A percentile compares a stretch with the other conserved stretches of the same genome.
These are phyloP conservation scores for Drosophila novamexicana DNA, from an alignment of 1,140 invertebrate species.

Conservation along the genomic window DNA sequence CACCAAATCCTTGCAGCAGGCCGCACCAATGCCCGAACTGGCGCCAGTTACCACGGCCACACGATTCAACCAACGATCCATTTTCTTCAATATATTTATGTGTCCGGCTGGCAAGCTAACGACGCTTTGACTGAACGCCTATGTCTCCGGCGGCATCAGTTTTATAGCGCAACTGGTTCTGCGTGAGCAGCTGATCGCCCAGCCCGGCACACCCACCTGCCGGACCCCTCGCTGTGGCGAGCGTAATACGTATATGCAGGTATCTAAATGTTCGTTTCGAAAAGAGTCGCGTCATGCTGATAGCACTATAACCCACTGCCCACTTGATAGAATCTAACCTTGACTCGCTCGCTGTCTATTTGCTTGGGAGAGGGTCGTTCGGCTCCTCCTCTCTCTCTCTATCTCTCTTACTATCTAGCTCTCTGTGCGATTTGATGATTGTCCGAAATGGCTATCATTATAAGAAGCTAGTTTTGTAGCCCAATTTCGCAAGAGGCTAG, in stretches of 20 bases:
- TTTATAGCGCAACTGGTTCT: constrained; percentile 5
- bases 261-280: neutral
- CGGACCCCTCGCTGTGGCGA: neutral
- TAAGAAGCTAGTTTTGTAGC: too few relatives aligned
- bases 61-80: constrained; percentile 79
- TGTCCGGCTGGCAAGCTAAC: neutral
- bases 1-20: constrained; percentile 83
- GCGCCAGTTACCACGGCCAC: constrained; percentile 81
- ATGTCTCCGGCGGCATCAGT: neutral
- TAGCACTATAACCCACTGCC: constrained; percentile 17
- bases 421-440: too few relatives aligned
- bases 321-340: constrained; percentile 8
- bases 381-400: neutral
- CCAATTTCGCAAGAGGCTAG: too few relatives aligned
- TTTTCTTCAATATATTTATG: constrained; percentile 15
- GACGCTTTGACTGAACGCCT: neutral
- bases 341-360: neutral
- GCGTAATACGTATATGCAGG: neutral
- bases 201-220: neutral
- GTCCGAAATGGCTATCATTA: too few relatives aligned
- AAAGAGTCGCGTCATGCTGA: constrained; percentile 34
- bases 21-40: constrained; percentile 87
- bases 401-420: too few relatives aligned
- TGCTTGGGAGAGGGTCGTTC: neutral
- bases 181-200: neutral